A percentile compares a stretch with the other conserved stretches of the same genome.
These are phyloP conservation scores for Ianthella basta DNA, from an alignment of 37 sponge, comb jelly and placozoan species.

Conservation along the genomic window DNA sequence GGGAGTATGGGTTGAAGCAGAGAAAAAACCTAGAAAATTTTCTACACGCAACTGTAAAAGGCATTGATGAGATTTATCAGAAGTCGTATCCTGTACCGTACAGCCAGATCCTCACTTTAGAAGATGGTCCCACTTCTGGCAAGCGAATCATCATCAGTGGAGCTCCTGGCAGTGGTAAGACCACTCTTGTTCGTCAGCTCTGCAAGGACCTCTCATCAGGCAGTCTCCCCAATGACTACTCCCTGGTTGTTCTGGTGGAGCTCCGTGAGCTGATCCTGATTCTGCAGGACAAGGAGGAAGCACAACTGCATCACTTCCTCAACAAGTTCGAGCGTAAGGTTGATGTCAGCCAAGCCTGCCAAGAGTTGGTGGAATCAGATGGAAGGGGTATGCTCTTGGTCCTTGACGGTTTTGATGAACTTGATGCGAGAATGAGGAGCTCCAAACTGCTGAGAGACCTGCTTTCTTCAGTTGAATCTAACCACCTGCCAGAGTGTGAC, in stretches of 20 bases:
- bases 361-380: too few species aligned
- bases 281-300: neutral
- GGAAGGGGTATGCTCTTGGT: constrained; percentile 6
- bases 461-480: neutral
- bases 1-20: constrained; percentile 1
- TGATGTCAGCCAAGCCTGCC: too few species aligned
- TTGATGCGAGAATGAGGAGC: neutral
- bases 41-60: neutral
- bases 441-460: neutral
- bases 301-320: constrained; percentile 1
- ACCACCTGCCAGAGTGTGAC: constrained; percentile 19
- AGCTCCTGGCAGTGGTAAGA: constrained; percentile 30
- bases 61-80: neutral
- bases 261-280: constrained; percentile 20
- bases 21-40: neutral
- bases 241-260: constrained; percentile 8
- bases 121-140: neutral
- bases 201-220: constrained; percentile 6
- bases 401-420: constrained; percentile 18
- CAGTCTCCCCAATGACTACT: neutral
- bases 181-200: constrained; percentile 1
- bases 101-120: neutral
- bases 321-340: too few species aligned
- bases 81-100: neutral
- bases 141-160: constrained; percentile 15